Evolutionary conservation across 1,140 invertebrate genomes (phyloP).

Genomic region (Ooceraea biroi): DNA sequence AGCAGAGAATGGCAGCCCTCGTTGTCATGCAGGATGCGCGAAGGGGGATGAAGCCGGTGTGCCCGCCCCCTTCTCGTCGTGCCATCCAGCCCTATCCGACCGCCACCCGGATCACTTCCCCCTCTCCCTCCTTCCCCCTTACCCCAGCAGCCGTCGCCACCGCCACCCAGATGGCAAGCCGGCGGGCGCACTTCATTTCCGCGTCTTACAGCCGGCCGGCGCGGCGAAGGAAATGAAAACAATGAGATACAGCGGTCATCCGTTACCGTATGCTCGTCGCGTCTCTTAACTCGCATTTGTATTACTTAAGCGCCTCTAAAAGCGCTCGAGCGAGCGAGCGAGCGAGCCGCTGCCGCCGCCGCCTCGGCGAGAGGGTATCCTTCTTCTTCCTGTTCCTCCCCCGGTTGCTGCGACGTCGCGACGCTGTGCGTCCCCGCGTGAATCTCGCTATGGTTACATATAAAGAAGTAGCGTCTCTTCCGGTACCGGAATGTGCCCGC

Average conservation of each 20-base stretch:
- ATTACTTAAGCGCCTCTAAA: constrained; percentile 83
- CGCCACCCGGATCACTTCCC: neutral
- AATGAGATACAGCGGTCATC: constrained; percentile 86
- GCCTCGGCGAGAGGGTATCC: neutral
- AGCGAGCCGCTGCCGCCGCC: constrained; percentile 25
- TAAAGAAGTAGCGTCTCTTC: constrained; percentile 55
- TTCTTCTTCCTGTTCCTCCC: neutral
- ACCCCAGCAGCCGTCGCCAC: constrained; percentile 17
- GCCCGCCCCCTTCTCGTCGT: constrained; percentile 65
- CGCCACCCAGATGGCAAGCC: constrained; percentile 67
- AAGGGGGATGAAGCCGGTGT: constrained; percentile 73
- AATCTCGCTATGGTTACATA: constrained; percentile 29
- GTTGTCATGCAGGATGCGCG: constrained; percentile 79
- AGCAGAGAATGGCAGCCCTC: constrained; percentile 58
- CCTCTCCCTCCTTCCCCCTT: constrained; percentile 56
- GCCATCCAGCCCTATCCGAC: constrained; percentile 39
- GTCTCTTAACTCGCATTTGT: constrained; percentile 84
- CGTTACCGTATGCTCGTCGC: constrained; percentile 80
- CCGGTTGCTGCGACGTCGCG: neutral
- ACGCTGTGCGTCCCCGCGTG: constrained; percentile 8
- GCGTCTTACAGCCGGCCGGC: constrained; percentile 82
- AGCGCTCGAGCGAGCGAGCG: constrained; percentile 68
- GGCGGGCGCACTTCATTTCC: constrained; percentile 79
- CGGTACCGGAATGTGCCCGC: constrained; percentile 19
- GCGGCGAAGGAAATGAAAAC: constrained; percentile 85